phyloP scores from a whole-genome alignment of 2,888 invertebrate species.

The Andrena trimmerana region DNA sequence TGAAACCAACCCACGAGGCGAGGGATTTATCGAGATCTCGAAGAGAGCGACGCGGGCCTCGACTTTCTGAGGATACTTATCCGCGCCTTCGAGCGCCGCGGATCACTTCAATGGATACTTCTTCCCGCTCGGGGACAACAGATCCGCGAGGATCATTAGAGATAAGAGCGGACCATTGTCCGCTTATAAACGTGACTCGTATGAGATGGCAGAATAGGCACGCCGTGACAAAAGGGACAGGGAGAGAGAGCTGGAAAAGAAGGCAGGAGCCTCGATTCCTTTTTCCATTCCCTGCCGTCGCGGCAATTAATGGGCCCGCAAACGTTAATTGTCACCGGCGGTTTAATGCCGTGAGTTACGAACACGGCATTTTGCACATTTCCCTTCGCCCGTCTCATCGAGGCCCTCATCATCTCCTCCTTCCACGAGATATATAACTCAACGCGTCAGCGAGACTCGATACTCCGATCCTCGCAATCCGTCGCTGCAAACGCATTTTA shows the following conservation, averaged over 20 bases:
- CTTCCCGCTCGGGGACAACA: constrained; percentile 49
- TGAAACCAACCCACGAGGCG: constrained; percentile 18
- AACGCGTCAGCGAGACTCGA: constrained; percentile 15
- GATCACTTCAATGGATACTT: constrained; percentile 64
- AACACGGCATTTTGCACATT: constrained; percentile 47
- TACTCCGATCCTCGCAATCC: background rate
- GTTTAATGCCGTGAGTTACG: constrained; percentile 57
- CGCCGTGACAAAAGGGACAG: constrained; percentile 35
- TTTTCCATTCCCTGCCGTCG: constrained; percentile 25
- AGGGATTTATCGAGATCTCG: constrained; percentile 41
- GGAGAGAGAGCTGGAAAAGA: constrained; percentile 36
- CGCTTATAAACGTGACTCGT: constrained; percentile 63
- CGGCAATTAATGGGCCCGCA: constrained; percentile 64
- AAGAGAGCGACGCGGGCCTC: constrained; percentile 22
- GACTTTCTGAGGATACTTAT: constrained; percentile 59
- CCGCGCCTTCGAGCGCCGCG: constrained; percentile 52
- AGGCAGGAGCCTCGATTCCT: constrained; percentile 43
- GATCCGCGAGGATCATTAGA: constrained; percentile 68
- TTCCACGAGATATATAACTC: constrained; percentile 7
- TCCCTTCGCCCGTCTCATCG: constrained; percentile 9
- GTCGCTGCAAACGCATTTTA: background rate
- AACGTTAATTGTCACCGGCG: constrained; percentile 64
- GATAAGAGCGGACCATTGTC: constrained; percentile 66
- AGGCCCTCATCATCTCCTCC: background rate
- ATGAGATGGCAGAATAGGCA: constrained; percentile 56